Evolutionary conservation across 2,888 invertebrate genomes (phyloP).

Genomic region (Cantharis nigra): DNA sequence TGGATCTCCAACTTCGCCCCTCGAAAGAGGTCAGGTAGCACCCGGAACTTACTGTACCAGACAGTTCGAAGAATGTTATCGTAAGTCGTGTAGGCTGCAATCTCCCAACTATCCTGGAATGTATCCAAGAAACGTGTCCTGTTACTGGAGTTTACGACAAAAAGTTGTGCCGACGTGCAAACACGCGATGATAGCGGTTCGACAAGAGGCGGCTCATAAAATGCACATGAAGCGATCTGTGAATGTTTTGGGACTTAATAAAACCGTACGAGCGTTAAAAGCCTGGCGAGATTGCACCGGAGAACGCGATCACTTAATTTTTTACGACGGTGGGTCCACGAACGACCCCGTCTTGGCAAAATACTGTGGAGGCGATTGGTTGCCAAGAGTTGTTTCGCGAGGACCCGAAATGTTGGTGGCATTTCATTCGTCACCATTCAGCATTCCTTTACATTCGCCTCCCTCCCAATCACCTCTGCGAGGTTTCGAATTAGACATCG

Average conservation of each 20-base stretch:
- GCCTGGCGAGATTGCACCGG: conserved; percentile 86
- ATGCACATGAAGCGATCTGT: conserved; percentile 72
- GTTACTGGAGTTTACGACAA: conserved; percentile 86
- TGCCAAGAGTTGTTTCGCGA: conserved; percentile 76
- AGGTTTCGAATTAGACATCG: conserved; percentile 85
- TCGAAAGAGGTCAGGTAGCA: conserved; percentile 83
- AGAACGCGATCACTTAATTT: conserved; percentile 80
- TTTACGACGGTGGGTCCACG: conserved; percentile 82
- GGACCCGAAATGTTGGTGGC: conserved; percentile 87
- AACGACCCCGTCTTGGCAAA: conserved; percentile 84
- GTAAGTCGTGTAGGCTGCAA: conserved; percentile 81
- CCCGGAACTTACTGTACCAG: conserved; percentile 68
- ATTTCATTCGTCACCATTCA: conserved; percentile 83
- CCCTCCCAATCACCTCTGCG: conserved; percentile 70
- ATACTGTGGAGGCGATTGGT: conserved; percentile 86
- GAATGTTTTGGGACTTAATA: conserved; percentile 71
- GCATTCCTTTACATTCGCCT: conserved; percentile 74
- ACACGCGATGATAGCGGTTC: conserved; percentile 87
- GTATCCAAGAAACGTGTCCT: conserved; percentile 87
- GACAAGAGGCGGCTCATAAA: conserved; percentile 75
- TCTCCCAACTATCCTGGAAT: conserved; percentile 91
- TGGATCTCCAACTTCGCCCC: conserved; percentile 74
- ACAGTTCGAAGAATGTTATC: conserved; percentile 85
- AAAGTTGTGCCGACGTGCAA: conserved; percentile 86
- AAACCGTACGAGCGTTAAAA: conserved; percentile 69